Evolutionary conservation across 2,888 invertebrate genomes (phyloP).

Genomic region (Harpagoxenus sublaevis): DNA sequence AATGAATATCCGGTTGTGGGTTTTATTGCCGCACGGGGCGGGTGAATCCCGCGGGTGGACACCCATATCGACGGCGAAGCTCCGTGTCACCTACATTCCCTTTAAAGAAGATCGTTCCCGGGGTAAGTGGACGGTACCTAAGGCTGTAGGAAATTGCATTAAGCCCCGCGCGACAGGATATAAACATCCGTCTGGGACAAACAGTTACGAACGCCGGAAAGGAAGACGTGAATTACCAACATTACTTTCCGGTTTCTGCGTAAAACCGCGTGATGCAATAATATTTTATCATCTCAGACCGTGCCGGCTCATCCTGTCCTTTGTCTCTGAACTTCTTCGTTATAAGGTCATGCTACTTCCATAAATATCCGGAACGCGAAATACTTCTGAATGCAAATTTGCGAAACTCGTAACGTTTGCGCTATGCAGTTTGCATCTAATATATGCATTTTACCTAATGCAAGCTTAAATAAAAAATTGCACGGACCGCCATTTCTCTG

Average conservation of each 20-base stretch:
- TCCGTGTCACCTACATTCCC: conserved; percentile 44
- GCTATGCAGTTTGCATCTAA: conserved; percentile 27
- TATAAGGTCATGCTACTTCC: conserved; percentile 37
- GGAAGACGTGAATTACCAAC: conserved; percentile 50
- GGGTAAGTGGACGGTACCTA: conserved; percentile 56
- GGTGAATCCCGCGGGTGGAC: conserved; percentile 27
- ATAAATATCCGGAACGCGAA: conserved; percentile 47
- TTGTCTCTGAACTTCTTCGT: conserved; percentile 49
- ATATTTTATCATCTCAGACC: conserved; percentile 46
- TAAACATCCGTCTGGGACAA: conserved; percentile 61
- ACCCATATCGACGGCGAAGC: conserved; percentile 37
- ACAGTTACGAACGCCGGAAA: conserved; percentile 47
- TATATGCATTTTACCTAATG: conserved; percentile 43
- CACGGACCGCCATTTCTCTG: conserved; percentile 18
- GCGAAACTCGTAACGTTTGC: conserved; percentile 41
- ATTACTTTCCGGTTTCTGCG: conserved; percentile 43
- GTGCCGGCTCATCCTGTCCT: conserved; percentile 33
- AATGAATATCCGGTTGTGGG: conserved; percentile 56
- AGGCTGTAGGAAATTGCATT: conserved; percentile 60
- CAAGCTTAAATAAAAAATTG: conserved; percentile 50
- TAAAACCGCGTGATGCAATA: conserved; percentile 38
- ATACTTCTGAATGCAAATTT: conserved; percentile 49
- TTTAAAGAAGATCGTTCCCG: conserved; percentile 45
- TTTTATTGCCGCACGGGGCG: conserved; percentile 40
- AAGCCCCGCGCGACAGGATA: conserved; percentile 57